Evolutionary conservation across 2,888 invertebrate genomes (phyloP), one percentile per base, ranked within the genome.

Genomic region (Diadromus collaris): DNA sequence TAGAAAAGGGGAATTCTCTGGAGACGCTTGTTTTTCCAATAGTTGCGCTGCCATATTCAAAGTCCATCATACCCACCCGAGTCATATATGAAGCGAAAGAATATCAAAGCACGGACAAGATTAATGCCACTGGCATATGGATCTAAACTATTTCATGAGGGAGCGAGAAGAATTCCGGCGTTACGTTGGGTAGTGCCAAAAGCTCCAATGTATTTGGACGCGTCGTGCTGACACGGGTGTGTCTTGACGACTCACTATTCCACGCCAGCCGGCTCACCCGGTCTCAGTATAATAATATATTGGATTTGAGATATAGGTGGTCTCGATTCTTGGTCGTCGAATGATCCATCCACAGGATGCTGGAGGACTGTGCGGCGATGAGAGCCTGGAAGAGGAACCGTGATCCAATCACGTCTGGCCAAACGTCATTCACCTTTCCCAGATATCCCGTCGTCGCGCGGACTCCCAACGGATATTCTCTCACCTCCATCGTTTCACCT

Each of bases 381-480:
- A 27, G 60, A 70, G 32, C 46, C 10, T 56, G 24, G 68, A 72
- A 48, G 38, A 38, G 32, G 44, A 64, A n/a, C 32, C 38, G 54
- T 73, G 69, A 76, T 56, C 73, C 41, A 67, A 74, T 70, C 65
- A 24, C 48, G 60, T 41, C 65, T 58, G 68, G 71, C 71, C 67
- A 74, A 44, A 46, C 54, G 44, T 70, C 65, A 51, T 67, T 79
- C 51, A 34, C 69, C 70, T 70, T 48, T 24, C 61, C 34, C 56
- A 38, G 69, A 56, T 54, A 61, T 60, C 61, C 29, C 32, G 9
- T 63, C 54, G 29, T 61, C 58, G 70, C 51, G 9, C 29, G 32
- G 68, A 61, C 60, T 27, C 64, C 48, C 24, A 19, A 71, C 63
- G 63, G 16, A 71, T 79, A 67, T 60, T 24, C 46, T 51, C 54